Percentiles rank a stretch among this genome's conserved stretches.
Evolutionary conservation across 2,888 invertebrate species (phyloP).

Genomic region (Pyrrhia umbra): DNA sequence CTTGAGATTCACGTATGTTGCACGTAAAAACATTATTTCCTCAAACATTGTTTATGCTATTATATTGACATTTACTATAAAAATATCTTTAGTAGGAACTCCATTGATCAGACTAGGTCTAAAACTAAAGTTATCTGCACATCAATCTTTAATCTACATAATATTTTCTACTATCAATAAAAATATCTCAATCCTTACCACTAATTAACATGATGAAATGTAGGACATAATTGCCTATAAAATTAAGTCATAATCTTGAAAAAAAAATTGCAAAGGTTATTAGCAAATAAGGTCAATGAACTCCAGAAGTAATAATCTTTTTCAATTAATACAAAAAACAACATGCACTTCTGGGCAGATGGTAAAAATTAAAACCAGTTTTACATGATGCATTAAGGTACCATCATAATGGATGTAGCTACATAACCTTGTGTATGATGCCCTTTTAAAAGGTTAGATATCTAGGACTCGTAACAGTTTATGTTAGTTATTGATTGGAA

Average conservation of each 20-base stretch:
- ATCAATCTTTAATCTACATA: background rate
- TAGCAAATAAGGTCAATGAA: background rate
- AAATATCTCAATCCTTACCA: background rate
- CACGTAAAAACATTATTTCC: background rate
- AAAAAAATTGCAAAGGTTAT: background rate
- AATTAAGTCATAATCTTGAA: background rate
- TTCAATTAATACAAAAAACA: background rate
- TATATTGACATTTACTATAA: background rate
- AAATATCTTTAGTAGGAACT: background rate
- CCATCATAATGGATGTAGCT: background rate
- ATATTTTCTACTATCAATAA: background rate
- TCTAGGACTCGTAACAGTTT: background rate
- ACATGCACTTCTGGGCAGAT: too few relatives aligned
- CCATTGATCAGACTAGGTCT: background rate
- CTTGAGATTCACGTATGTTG: constrained; percentile 2
- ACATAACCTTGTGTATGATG: background rate
- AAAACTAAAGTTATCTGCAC: background rate
- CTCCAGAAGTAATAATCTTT: background rate
- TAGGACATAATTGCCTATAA: background rate
- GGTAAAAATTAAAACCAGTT: background rate
- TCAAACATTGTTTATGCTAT: background rate
- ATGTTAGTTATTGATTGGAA: background rate
- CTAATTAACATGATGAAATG: constrained; percentile 24
- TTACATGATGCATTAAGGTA: background rate
- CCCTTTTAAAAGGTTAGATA: background rate